Percentiles rank a stretch among this genome's conserved stretches.
phyloP scores from a whole-genome alignment of 2,797 vertebrate genomes.

The Phalanger gymnotis region DNA sequence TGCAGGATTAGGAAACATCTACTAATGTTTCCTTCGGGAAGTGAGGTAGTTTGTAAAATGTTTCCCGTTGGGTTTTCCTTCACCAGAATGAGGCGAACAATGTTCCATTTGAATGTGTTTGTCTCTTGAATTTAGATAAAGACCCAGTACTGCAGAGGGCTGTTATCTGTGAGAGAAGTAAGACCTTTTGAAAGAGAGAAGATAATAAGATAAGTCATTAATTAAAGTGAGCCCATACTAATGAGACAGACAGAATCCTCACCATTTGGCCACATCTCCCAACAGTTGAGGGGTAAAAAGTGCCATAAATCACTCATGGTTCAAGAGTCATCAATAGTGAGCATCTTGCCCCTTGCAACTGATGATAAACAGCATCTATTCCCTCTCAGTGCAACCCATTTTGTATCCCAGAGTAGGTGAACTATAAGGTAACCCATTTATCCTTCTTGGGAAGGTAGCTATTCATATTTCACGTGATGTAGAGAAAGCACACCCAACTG shows the following conservation, averaged over 20 bases:
- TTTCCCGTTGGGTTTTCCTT: conserved; percentile 36
- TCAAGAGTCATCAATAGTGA: conserved; percentile 70
- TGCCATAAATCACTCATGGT: conserved; percentile 79
- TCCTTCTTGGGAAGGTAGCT: conserved; percentile 80
- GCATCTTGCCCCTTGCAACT: conserved; percentile 76
- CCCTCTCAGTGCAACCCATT: conserved; percentile 75
- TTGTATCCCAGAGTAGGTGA: conserved; percentile 82
- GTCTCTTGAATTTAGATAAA: conserved; percentile 62
- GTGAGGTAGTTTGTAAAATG: conserved; percentile 58
- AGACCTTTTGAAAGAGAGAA: conserved; percentile 65
- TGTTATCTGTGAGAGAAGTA: conserved; percentile 42
- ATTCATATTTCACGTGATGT: conserved; percentile 76
- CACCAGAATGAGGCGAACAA: conserved; percentile 7
- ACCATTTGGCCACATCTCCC: conserved; percentile 72
- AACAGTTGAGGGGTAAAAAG: conserved; percentile 72
- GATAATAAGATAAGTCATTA: conserved; percentile 79
- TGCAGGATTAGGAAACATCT: conserved; percentile 72
- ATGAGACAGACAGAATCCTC: conserved; percentile 73
- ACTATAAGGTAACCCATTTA: conserved; percentile 80
- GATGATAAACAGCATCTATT: conserved; percentile 80
- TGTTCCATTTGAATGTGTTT: conserved; percentile 42
- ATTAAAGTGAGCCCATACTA: conserved; percentile 75
- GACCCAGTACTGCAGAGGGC: conserved; percentile 11
- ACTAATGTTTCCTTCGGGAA: conserved; percentile 71
- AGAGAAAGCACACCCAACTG: conserved; percentile 73